Conservation (phyloP, 92 coral and sea anemone genomes). For the Galaxea fascicularis region DNA sequence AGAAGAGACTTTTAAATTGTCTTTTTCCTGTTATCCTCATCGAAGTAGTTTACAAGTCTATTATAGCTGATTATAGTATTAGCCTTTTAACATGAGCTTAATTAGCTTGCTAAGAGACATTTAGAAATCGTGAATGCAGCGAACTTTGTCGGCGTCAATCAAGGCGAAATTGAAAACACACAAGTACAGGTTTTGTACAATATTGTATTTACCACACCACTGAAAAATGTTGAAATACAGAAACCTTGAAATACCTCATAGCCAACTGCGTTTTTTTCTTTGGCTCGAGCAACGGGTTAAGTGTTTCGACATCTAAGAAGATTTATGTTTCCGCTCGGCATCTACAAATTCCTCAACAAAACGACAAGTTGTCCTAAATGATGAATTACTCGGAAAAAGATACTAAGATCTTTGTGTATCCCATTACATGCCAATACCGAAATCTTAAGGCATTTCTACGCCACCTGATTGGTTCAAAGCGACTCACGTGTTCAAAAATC, state of each 20-base stretch:
- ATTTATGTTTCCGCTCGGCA: conserved; percentile 52
- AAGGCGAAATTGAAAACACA: background rate
- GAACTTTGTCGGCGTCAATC: background rate
- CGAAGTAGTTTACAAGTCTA: background rate
- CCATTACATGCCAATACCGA: conserved; percentile 46
- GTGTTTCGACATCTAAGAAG: conserved; percentile 41
- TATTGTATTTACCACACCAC: background rate
- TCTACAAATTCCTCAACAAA: conserved; percentile 22
- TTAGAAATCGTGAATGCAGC: background rate
- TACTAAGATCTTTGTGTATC: conserved; percentile 28
- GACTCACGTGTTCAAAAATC: conserved; percentile 77
- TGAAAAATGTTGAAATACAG: background rate
- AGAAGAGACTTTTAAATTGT: background rate
- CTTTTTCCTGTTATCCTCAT: background rate
- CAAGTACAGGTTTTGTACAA: conserved; percentile 28
- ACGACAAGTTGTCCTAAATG: conserved; percentile 48
- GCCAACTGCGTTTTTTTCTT: background rate
- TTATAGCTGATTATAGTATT: background rate
- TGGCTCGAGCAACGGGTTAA: conserved; percentile 9
- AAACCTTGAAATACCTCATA: background rate
- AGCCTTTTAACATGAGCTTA: conserved; percentile 27
- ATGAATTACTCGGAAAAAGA: conserved; percentile 55
- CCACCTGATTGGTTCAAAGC: conserved; percentile 70
- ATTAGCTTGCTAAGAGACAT: conserved; percentile 9
- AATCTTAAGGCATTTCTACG: conserved; percentile 39